Conservation (phyloP, 2,888 invertebrate species). For the Tholera decimalis region DNA sequence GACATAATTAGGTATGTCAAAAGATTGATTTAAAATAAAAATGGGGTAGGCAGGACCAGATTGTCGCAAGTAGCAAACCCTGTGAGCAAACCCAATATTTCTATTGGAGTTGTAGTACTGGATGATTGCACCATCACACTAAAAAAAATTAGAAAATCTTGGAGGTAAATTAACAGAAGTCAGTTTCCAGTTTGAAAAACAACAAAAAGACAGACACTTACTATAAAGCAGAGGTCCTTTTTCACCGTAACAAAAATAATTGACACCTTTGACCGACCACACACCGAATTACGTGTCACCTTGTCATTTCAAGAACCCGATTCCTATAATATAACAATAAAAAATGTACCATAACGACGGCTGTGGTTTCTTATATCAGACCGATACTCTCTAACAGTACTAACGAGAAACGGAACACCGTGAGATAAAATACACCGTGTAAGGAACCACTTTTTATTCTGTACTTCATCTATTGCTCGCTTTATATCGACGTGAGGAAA, state of each 20-base stretch:
- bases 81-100: too few relatives aligned
- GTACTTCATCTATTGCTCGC: constrained; percentile 35
- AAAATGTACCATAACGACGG: constrained; percentile 52
- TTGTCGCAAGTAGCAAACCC: too few relatives aligned
- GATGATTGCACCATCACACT: too few relatives aligned
- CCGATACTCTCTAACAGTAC: constrained; percentile 54
- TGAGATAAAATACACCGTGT: constrained; percentile 53
- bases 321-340: constrained; percentile 46
- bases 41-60: background rate
- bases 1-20: background rate
- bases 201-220: too few relatives aligned
- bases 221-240: constrained; percentile 7
- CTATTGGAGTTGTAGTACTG: too few relatives aligned
- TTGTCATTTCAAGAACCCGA: constrained; percentile 40
- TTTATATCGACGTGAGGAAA: background rate
- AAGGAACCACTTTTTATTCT: background rate
- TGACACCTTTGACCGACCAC: constrained; percentile 37
- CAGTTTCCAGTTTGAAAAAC: background rate
- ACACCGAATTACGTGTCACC: constrained; percentile 34
- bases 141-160: too few relatives aligned
- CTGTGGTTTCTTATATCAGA: constrained; percentile 60
- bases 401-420: constrained; percentile 66
- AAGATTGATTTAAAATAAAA: background rate
- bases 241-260: constrained; percentile 39
- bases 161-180: too few relatives aligned